Evolutionary conservation across 2,888 invertebrate species (phyloP), one percentile per base, ranked within the genome.

Genomic region (Meteorus colon): DNA sequence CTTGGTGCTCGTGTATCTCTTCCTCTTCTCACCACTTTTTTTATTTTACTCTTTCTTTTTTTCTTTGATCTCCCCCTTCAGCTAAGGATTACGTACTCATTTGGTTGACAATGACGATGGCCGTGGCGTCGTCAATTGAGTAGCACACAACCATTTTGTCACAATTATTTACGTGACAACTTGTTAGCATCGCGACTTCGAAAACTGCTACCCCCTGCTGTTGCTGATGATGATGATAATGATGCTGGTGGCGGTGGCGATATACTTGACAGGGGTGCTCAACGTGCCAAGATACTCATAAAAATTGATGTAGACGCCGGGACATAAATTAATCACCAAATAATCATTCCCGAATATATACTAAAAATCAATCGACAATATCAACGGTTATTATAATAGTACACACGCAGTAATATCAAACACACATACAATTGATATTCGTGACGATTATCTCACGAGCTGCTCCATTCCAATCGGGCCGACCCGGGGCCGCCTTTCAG

Each of bases 141-240:
- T 80, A 77, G 81, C 76, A 74, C 77, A 81, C 82, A 81, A 84
- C 83, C 86, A 86, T 85, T 85, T 85, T 84, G 83, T 85, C 80
- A 81, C 81, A 82, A 81, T 85, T 85, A 85, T 85, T 85, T 85
- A 84, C 82, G 78, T 31, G 45, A 37, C 51, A 69, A 65, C 59
- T 68, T 65, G 68, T 67, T 69, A 31, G 73, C 69, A 69, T 70
- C 65, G 67, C 62, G n/a, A 29, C 29, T 67, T 68, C 19, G 12
- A 62, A 70, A n/a, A 55, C 27, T 27, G 14, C 63, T 65, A 65
- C 65, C 24, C 37, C 37, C 24, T 65, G 65, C 37, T 65, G 63
- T 16, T 63, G 16, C 34, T 16, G 24, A 19, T 65, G 62, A 6
- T 29, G 29, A 27, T 62, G 62, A 29, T 62, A 12, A 14, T 31